phyloP scores from a whole-genome alignment of 2,888 invertebrate genomes.

The Spisula subtruncata region DNA sequence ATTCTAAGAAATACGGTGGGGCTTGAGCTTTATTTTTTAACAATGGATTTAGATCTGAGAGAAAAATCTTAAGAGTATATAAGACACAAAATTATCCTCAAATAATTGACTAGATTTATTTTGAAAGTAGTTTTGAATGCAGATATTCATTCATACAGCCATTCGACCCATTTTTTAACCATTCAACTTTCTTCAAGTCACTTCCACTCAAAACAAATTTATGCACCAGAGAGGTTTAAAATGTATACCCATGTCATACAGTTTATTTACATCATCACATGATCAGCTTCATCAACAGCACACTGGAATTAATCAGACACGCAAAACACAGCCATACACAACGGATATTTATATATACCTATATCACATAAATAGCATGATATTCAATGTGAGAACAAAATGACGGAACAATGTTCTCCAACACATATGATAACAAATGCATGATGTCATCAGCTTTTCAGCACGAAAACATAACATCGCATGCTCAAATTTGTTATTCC shows the following conservation, averaged over 20 bases:
- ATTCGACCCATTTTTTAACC: background rate
- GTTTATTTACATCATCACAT: background rate
- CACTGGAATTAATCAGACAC: constrained; percentile 11
- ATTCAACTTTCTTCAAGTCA: background rate
- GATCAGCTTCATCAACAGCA: background rate
- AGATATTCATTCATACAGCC: background rate
- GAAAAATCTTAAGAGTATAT: background rate
- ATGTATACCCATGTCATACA: background rate
- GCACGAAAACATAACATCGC: no score
- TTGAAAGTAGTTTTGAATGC: background rate
- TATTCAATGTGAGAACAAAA: no score
- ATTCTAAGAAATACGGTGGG: background rate
- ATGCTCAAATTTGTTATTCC: no score
- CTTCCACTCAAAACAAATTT: background rate
- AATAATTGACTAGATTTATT: background rate
- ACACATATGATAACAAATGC: no score
- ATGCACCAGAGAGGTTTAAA: background rate
- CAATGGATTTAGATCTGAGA: background rate
- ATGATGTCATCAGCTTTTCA: no score
- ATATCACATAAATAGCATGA: no score
- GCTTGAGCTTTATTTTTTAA: background rate
- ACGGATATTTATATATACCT: background rate
- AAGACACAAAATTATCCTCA: background rate
- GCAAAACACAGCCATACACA: background rate
- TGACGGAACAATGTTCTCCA: no score